Conservation (phyloP, 2,113 vertebrate species). For the Mionectes macconnelli region DNA sequence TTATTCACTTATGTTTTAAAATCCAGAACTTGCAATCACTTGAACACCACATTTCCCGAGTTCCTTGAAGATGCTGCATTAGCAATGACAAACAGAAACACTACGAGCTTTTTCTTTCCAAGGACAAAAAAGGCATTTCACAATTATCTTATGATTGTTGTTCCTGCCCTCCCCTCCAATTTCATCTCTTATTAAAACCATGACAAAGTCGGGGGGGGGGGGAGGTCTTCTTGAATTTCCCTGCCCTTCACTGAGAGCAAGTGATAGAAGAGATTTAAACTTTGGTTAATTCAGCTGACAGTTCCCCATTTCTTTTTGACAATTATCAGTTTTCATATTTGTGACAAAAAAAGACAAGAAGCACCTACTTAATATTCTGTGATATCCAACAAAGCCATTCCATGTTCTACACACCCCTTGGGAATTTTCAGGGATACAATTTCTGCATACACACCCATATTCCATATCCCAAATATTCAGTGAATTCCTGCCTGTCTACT, state of each 20-base stretch:
- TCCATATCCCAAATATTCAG: background rate
- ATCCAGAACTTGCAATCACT: background rate
- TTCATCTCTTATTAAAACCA: background rate
- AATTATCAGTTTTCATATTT: background rate
- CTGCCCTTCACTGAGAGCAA: background rate
- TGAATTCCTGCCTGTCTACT: background rate
- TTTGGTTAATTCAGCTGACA: background rate
- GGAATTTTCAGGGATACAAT: background rate
- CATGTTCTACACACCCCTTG: background rate
- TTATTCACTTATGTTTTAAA: background rate
- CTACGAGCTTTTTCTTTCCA: rapidly evolving
- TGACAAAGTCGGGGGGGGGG: background rate
- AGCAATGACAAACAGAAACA: background rate
- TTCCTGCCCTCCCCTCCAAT: background rate
- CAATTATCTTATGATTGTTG: background rate
- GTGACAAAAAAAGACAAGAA: background rate
- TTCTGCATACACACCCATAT: background rate
- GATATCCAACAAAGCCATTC: background rate
- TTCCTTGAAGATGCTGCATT: background rate
- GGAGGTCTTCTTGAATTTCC: background rate
- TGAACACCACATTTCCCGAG: background rate
- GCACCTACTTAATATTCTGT: background rate
- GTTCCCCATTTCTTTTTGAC: background rate
- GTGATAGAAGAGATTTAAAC: background rate
- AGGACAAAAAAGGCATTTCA: background rate